Evolutionary conservation across 2,888 invertebrate species (phyloP).

Genomic region (Hermodice carunculata): DNA sequence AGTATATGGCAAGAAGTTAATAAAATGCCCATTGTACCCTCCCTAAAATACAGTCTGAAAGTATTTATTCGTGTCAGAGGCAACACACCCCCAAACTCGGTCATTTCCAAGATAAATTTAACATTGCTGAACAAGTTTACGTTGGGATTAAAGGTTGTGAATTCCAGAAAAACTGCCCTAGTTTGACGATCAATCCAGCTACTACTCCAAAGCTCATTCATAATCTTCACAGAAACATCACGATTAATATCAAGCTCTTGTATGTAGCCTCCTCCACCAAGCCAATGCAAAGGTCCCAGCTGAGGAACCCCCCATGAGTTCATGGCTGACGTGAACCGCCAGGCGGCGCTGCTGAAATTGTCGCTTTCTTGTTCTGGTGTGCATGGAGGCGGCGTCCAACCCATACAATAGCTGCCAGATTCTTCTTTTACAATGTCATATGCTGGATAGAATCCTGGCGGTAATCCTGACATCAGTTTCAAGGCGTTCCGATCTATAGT

Average conservation of each 20-base stretch:
- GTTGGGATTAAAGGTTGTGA: slow-evolving; percentile 13
- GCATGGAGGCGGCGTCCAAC: background rate
- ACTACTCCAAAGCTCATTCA: background rate
- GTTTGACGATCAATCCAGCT: slow-evolving; percentile 18
- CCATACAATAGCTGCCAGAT: background rate
- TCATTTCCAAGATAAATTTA: background rate
- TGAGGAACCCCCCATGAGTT: background rate
- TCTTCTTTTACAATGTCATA: background rate
- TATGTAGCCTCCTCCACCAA: slow-evolving; percentile 16
- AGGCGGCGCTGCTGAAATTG: background rate
- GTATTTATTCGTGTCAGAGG: background rate
- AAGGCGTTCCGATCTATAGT: too few species aligned
- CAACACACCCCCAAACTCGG: background rate
- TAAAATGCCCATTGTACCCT: background rate
- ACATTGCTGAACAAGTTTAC: slow-evolving; percentile 9
- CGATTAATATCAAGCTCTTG: slow-evolving; percentile 2
- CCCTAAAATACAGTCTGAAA: background rate
- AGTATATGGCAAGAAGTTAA: background rate
- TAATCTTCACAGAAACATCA: background rate
- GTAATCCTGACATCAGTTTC: too few species aligned
- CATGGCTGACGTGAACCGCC: background rate
- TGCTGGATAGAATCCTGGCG: too few species aligned
- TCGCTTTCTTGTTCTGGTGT: background rate
- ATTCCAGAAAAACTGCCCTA: slow-evolving; percentile 9
- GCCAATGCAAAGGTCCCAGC: background rate